Percentiles rank a stretch among this genome's conserved stretches.
phyloP scores from a whole-genome alignment of 1,140 invertebrate species.

The Adelges cooleyi region DNA sequence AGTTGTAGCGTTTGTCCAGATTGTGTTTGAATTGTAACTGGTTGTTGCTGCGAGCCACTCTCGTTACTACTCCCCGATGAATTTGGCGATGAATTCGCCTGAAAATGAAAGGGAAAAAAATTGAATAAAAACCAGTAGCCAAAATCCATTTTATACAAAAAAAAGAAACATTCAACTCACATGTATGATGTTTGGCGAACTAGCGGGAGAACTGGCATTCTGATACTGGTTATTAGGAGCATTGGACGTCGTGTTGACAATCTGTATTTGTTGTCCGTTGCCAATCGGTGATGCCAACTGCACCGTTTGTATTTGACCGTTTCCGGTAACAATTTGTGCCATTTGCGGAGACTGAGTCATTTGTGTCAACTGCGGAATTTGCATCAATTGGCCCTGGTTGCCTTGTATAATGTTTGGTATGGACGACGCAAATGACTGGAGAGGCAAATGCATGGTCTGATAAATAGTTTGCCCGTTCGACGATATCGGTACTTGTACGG shows the following conservation, averaged over 20 bases:
- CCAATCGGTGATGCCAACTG: constrained; percentile 47
- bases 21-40: constrained; percentile 36
- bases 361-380: constrained; percentile 44
- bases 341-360: constrained; percentile 49
- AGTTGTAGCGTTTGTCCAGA: constrained; percentile 33
- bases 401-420: constrained; percentile 42
- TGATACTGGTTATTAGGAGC: constrained; percentile 5
- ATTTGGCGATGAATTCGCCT: constrained; percentile 17
- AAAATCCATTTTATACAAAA: too few relatives aligned
- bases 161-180: neutral
- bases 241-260: neutral
- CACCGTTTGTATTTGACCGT: constrained; percentile 75
- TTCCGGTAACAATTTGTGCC: constrained; percentile 74
- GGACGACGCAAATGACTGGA: constrained; percentile 56
- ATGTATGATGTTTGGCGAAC: constrained; percentile 5
- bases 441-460: constrained; percentile 82
- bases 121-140: too few relatives aligned
- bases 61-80: constrained; percentile 33
- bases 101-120: constrained; percentile 32
- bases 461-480: constrained; percentile 83
- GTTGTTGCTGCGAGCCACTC: constrained; percentile 35
- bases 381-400: constrained; percentile 56
- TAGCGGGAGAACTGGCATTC: constrained; percentile 27
- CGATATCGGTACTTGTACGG: constrained; percentile 83
- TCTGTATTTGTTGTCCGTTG: constrained; percentile 22